phyloP scores from a whole-genome alignment of 2,888 invertebrate species.

The Stegana nigrithorax region DNA sequence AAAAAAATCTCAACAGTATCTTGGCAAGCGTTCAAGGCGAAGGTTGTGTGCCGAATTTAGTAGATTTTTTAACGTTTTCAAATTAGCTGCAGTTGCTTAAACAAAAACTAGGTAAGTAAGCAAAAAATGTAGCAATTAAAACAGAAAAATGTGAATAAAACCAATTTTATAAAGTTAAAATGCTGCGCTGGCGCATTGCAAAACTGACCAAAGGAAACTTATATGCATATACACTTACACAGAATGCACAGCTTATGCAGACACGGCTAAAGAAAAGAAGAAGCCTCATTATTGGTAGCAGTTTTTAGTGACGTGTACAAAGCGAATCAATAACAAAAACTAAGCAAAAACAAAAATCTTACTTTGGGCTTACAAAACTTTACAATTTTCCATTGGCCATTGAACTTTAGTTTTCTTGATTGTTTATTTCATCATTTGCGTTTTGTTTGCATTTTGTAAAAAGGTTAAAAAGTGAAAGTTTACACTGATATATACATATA shows the following conservation, averaged over 20 bases:
- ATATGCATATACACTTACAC: no score
- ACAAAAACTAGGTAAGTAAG: background rate
- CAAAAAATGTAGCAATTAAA: background rate
- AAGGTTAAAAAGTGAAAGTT: no score
- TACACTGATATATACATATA: no score
- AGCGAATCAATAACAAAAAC: constrained; percentile 25
- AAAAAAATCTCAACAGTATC: constrained; percentile 48
- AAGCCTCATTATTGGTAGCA: background rate
- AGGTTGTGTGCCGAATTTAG: constrained; percentile 53
- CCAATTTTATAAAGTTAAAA: background rate
- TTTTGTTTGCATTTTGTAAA: no score
- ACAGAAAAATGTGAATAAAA: background rate
- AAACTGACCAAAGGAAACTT: no score
- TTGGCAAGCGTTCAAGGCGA: constrained; percentile 62
- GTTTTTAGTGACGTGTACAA: constrained; percentile 53
- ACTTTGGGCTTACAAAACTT: constrained; percentile 45
- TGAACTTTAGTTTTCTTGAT: no score
- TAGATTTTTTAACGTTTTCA: background rate
- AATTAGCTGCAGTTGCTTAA: no score
- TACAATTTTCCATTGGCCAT: no score
- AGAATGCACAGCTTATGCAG: constrained; percentile 36
- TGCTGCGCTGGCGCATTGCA: background rate
- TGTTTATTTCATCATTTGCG: no score
- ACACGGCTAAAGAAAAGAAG: constrained; percentile 17
- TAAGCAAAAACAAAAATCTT: constrained; percentile 18